Evolutionary conservation across 1,140 invertebrate species (phyloP), one percentile per base, ranked within the genome.

Genomic region (Papilio aristodemus): DNA sequence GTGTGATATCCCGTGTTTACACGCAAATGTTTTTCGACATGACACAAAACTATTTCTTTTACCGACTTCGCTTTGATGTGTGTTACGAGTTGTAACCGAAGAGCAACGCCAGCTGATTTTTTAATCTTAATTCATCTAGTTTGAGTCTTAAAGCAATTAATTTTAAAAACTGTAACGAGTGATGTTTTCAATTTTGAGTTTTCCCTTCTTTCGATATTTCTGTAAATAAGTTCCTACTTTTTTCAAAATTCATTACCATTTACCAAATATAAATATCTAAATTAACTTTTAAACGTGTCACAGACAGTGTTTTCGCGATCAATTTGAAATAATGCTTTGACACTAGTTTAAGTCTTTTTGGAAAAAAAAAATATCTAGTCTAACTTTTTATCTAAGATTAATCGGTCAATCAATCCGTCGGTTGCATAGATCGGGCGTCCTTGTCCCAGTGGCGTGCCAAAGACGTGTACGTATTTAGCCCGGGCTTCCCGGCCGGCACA

Each of bases 361-460:
- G 50, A 25, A 3, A 63, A 41, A 63, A 57, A 7, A 39, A 22
- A n/a, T 39, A 57, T 59, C 39, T 58, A 62, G 22, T 69, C 38
- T 58, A 66, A 50, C 62, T 70, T 79, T 77, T 72, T 71, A 77
- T 71, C 76, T 72, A 79, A 89, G 83, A 87, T 91, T 89, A 84
- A 89, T 91, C 89, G 84, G 80, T 84, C 81, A 87, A 91, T 91
- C 87, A 89, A 89, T 91, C 83, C 83, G 77, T 77, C 76, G 80
- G 74, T 67, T 86, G 84, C 85, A 85, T 86, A 80, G 85, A 80
- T 82, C 80, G 77, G 57, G 76, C 86, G 88, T 89, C 88, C 88
- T 90, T 90, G 86, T 83, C 86, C 88, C 86, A 88, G 76, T 89
- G 84, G 76, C 78, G 85, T 85, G 88, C 86, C 86, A 89, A 83